These are phyloP conservation scores for Noctua pronuba DNA, from an alignment of 2,888 invertebrate genomes.

Conservation along the genomic window DNA sequence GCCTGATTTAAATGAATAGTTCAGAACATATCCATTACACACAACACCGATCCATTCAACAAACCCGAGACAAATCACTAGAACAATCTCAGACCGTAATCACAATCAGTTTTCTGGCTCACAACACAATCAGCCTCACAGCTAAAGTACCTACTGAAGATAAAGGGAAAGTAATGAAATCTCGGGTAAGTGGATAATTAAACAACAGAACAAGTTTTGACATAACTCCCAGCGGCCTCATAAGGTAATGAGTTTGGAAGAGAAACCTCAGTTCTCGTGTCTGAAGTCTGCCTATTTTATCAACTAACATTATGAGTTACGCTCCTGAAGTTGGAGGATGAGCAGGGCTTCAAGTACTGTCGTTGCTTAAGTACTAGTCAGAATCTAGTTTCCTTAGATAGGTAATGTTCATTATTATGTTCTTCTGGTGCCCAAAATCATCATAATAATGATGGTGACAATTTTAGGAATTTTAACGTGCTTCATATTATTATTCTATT, in stretches of 20 bases:
- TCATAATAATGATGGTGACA: no score
- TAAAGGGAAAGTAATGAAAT: conserved; percentile 65
- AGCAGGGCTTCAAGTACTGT: neutral
- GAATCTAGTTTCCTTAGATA: neutral
- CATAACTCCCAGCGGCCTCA: conserved; percentile 67
- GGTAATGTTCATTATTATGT: neutral
- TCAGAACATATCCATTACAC: conserved; percentile 8
- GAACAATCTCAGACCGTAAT: conserved; percentile 37
- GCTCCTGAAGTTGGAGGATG: conserved; percentile 8
- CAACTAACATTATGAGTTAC: conserved; percentile 53
- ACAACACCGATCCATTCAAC: neutral
- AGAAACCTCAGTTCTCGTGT: conserved; percentile 49
- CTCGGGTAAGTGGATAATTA: conserved; percentile 64
- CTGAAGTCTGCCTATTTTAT: conserved; percentile 52
- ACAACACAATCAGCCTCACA: conserved; percentile 40
- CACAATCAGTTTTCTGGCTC: conserved; percentile 45
- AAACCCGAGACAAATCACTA: conserved; percentile 19
- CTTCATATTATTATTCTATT: no score
- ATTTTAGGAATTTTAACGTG: no score
- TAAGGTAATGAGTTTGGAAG: conserved; percentile 67
- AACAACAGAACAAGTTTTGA: conserved; percentile 64
- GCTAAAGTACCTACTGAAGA: conserved; percentile 48
- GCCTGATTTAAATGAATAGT: conserved; percentile 1
- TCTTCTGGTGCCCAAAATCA: no score
- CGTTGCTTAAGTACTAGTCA: neutral